A percentile compares a stretch with the other conserved stretches of the same genome.
These are phyloP conservation scores for Vollenhovia emeryi DNA, from an alignment of 1,140 invertebrate species.

Conservation along the genomic window DNA sequence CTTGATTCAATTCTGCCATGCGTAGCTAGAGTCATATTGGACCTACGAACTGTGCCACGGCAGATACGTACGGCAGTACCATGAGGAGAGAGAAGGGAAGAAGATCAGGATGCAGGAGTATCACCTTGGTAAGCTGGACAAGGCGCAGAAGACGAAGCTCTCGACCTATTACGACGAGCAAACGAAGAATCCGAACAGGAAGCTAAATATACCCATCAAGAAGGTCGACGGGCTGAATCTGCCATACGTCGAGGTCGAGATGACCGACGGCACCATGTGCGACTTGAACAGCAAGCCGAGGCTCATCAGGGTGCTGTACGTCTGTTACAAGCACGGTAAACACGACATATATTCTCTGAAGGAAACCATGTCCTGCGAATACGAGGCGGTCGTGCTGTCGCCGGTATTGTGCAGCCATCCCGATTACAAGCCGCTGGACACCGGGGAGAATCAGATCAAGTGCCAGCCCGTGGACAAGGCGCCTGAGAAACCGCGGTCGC, in stretches of 20 bases:
- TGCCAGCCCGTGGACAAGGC: slow-evolving; percentile 91
- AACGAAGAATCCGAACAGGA: slow-evolving; percentile 83
- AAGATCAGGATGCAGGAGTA: slow-evolving; percentile 93
- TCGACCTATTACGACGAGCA: slow-evolving; percentile 86
- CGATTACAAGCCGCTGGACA: slow-evolving; percentile 93
- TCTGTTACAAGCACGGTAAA: slow-evolving; percentile 94
- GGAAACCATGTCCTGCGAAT: slow-evolving; percentile 97
- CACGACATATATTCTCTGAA: slow-evolving; percentile 97
- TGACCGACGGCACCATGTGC: slow-evolving; percentile 94
- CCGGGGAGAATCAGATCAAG: slow-evolving; percentile 92
- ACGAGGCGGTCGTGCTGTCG: slow-evolving; percentile 95
- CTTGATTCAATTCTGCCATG: slow-evolving; percentile 47
- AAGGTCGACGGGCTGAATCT: slow-evolving; percentile 95
- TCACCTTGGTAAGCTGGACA: slow-evolving; percentile 91
- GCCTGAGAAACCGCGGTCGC: slow-evolving; percentile 90
- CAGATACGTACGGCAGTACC: slow-evolving; percentile 95
- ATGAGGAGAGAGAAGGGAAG: slow-evolving; percentile 96
- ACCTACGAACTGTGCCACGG: slow-evolving; percentile 99
- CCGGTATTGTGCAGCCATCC: slow-evolving; percentile 95
- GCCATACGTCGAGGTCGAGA: slow-evolving; percentile 93
- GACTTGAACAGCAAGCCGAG: slow-evolving; percentile 95
- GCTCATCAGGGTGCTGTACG: slow-evolving; percentile 92
- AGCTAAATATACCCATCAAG: slow-evolving; percentile 86
- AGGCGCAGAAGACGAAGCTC: slow-evolving; percentile 83
- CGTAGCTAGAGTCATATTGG: slow-evolving; percentile 97